phyloP scores from a whole-genome alignment of 1,140 invertebrate species.

The Olivierus martensii region DNA sequence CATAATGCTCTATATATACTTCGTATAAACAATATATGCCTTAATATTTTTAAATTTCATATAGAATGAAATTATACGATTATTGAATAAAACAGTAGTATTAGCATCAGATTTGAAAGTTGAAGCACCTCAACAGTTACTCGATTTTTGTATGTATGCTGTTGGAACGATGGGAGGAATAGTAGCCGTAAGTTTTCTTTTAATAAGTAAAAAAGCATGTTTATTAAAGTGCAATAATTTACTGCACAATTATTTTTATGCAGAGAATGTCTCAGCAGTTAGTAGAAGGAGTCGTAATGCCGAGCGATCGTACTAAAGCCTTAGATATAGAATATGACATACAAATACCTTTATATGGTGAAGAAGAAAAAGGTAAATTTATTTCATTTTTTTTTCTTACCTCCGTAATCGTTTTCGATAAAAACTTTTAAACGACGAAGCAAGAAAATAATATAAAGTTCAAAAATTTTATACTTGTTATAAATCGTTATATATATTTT shows the following conservation, averaged over 20 bases:
- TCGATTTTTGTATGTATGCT: slow-evolving; percentile 24
- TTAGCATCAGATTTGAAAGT: slow-evolving; percentile 22
- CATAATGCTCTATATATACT: too few relatives aligned
- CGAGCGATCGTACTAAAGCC: slow-evolving; percentile 21
- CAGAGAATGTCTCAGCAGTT: slow-evolving; percentile 24
- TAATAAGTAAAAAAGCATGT: neutral
- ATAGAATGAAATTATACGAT: slow-evolving; percentile 19
- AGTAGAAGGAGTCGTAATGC: slow-evolving; percentile 20
- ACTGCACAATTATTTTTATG: neutral
- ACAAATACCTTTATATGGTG: slow-evolving; percentile 18
- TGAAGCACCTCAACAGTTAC: slow-evolving; percentile 23
- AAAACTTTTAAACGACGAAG: too few relatives aligned
- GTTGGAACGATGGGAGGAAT: slow-evolving; percentile 25
- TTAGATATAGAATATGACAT: slow-evolving; percentile 23
- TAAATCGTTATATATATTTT: neutral
- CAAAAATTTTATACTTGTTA: too few relatives aligned
- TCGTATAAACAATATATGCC: too few relatives aligned
- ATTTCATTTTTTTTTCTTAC: neutral
- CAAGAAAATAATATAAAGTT: neutral
- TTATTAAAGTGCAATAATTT: neutral
- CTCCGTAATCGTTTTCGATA: too few relatives aligned
- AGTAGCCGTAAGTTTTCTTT: slow-evolving; percentile 20
- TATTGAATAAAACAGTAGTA: slow-evolving; percentile 21
- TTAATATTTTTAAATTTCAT: too few relatives aligned
- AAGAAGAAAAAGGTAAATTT: slow-evolving; percentile 15